These are phyloP conservation scores for Aplysina aerophoba DNA, from an alignment of 37 sponge, comb jelly and placozoan genomes.

Conservation along the genomic window DNA sequence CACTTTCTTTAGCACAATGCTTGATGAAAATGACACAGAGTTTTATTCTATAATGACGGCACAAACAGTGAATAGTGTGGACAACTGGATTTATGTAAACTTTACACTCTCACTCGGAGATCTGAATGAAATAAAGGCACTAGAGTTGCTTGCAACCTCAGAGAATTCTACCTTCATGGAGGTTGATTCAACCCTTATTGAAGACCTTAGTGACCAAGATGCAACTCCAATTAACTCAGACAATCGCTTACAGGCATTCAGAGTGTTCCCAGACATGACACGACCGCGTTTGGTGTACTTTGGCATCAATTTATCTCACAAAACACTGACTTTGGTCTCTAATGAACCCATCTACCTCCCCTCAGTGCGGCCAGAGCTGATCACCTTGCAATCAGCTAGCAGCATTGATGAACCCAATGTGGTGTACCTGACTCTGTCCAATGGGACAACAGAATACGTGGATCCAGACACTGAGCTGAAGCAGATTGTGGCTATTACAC, in stretches of 20 bases:
- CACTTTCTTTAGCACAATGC: slow-evolving; percentile 52
- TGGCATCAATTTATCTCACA: slow-evolving; percentile 52
- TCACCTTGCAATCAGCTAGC: slow-evolving; percentile 66
- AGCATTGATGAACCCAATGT: slow-evolving; percentile 37
- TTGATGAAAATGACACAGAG: slow-evolving; percentile 67
- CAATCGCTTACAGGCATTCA: slow-evolving; percentile 48
- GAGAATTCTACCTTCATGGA: slow-evolving; percentile 66
- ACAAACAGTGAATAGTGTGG: slow-evolving; percentile 20
- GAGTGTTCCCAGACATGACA: slow-evolving; percentile 71
- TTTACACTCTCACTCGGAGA: slow-evolving; percentile 67
- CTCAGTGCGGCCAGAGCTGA: slow-evolving; percentile 62
- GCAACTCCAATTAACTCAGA: slow-evolving; percentile 1
- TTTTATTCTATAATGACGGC: slow-evolving; percentile 36
- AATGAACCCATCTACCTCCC: slow-evolving; percentile 83
- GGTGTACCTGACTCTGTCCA: slow-evolving; percentile 52
- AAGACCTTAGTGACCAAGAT: slow-evolving; percentile 71
- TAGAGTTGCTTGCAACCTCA: slow-evolving; percentile 58
- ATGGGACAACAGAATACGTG: slow-evolving; percentile 64
- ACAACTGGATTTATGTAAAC: slow-evolving; percentile 73
- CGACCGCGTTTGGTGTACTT: slow-evolving; percentile 59
- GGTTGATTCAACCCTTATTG: slow-evolving; percentile 55
- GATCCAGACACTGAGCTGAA: slow-evolving; percentile 51
- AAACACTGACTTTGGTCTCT: slow-evolving; percentile 70
- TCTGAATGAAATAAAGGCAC: slow-evolving; percentile 55
- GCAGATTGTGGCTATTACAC: slow-evolving; percentile 54